phyloP scores from a whole-genome alignment of 2,888 invertebrate species.

The Sesia apiformis region DNA sequence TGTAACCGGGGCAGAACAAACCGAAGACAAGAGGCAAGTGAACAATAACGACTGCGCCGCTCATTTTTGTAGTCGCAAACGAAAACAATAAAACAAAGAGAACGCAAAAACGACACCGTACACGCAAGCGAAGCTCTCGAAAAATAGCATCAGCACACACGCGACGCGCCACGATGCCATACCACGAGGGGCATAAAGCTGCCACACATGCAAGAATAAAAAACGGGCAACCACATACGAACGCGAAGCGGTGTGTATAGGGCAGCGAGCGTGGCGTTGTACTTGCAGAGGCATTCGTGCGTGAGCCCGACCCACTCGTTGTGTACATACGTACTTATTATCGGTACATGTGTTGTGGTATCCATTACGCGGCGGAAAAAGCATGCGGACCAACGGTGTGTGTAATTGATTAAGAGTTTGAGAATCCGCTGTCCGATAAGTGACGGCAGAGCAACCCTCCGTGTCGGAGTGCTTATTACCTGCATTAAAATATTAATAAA shows the following conservation, averaged over 20 bases:
- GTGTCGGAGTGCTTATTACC: slow-evolving; percentile 9
- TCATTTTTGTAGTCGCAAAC: slow-evolving; percentile 53
- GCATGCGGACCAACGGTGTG: slow-evolving; percentile 53
- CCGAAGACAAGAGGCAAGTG: slow-evolving; percentile 34
- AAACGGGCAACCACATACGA: slow-evolving; percentile 38
- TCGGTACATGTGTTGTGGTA: slow-evolving; percentile 48
- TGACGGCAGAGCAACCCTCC: slow-evolving; percentile 21
- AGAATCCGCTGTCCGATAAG: slow-evolving; percentile 36
- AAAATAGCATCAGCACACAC: slow-evolving; percentile 50
- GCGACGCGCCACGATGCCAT: slow-evolving; percentile 29
- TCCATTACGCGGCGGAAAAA: slow-evolving; percentile 66
- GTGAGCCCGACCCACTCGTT: slow-evolving; percentile 40
- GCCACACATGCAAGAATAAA: slow-evolving; percentile 25
- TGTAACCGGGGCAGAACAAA: slow-evolving; percentile 24
- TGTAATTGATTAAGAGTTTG: slow-evolving; percentile 67
- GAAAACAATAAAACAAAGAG: slow-evolving; percentile 63
- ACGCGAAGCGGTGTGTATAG: slow-evolving; percentile 22
- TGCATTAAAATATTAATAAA: not conserved
- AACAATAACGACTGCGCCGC: slow-evolving; percentile 53
- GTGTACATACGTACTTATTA: slow-evolving; percentile 33
- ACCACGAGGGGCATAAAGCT: slow-evolving; percentile 16
- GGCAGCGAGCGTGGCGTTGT: slow-evolving; percentile 33
- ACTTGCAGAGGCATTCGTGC: slow-evolving; percentile 58
- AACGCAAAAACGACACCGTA: slow-evolving; percentile 49
- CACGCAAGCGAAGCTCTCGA: slow-evolving; percentile 57